Evolutionary conservation across 2,888 invertebrate genomes (phyloP).

Genomic region (Stenichneumon culpator): DNA sequence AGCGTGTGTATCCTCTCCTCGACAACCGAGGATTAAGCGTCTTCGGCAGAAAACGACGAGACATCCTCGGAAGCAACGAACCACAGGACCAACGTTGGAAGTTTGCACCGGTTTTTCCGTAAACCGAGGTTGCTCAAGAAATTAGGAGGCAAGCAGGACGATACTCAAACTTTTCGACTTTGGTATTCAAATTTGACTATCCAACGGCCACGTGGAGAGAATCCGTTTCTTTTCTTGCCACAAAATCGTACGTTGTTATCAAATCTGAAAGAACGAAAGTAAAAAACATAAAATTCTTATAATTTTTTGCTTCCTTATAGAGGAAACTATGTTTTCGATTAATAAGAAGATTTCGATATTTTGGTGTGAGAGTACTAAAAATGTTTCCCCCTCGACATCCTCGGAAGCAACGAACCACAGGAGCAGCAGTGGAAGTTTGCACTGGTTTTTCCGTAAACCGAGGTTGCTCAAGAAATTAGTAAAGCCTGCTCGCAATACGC

Average conservation of each 20-base stretch:
- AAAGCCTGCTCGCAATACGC: neutral
- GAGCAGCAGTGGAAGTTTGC: too few species aligned
- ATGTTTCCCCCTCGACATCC: too few species aligned
- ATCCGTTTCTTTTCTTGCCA: neutral
- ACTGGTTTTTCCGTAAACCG: too few species aligned
- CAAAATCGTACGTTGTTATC: neutral
- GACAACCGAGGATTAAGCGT: slow-evolving; percentile 23
- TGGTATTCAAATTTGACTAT: neutral
- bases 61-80: neutral
- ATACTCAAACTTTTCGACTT: neutral
- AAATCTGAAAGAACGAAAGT: neutral
- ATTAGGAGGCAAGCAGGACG: neutral
- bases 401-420: too few species aligned
- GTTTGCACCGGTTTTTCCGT: neutral
- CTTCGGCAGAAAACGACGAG: slow-evolving; percentile 9
- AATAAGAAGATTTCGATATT: too few species aligned
- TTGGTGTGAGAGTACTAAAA: too few species aligned
- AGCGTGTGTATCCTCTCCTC: neutral
- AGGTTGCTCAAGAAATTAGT: slow-evolving; percentile 17
- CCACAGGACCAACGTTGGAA: neutral
- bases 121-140: neutral
- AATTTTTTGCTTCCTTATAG: too few species aligned
- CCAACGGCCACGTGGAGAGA: neutral
- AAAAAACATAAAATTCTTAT: too few species aligned
- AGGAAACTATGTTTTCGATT: too few species aligned